phyloP scores from a whole-genome alignment of 1,140 invertebrate species.

The Subanguina moxae region DNA sequence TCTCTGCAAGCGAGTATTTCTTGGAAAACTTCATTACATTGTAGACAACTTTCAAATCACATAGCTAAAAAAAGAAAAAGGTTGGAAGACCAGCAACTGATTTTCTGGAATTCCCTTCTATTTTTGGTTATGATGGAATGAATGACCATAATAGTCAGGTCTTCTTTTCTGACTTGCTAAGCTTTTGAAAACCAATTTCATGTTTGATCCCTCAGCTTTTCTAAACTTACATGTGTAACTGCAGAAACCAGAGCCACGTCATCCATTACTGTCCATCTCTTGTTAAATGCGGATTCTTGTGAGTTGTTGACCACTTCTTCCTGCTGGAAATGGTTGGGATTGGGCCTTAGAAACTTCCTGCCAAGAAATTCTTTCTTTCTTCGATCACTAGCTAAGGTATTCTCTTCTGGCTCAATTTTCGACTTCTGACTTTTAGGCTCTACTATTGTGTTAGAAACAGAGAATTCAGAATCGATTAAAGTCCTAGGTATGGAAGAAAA shows the following conservation, averaged over 20 bases:
- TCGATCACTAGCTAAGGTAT: conserved; percentile 7
- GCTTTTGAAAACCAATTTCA: too few species aligned
- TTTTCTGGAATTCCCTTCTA: too few species aligned
- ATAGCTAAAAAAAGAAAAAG: conserved; percentile 72
- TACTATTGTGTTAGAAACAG: neutral
- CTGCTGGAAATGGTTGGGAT: neutral
- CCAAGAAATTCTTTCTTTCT: neutral
- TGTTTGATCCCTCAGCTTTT: too few species aligned
- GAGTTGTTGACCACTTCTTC: conserved; percentile 17
- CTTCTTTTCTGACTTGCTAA: too few species aligned
- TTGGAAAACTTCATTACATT: conserved; percentile 90
- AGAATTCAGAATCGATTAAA: neutral
- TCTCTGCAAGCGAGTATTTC: conserved; percentile 84
- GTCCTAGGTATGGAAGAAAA: neutral
- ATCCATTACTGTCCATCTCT: conserved; percentile 92
- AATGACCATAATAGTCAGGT: too few species aligned
- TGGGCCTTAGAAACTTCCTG: neutral
- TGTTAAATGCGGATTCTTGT: conserved; percentile 71
- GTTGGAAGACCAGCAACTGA: too few species aligned
- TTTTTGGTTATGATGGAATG: too few species aligned
- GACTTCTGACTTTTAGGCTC: neutral
- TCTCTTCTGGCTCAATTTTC: neutral
- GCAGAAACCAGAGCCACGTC: conserved; percentile 86
- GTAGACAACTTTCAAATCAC: conserved; percentile 80
- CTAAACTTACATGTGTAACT: conserved; percentile 78